Base-by-base conservation (phyloP, 2,797 vertebrate genomes). In the Eulemur coronatus region DNA sequence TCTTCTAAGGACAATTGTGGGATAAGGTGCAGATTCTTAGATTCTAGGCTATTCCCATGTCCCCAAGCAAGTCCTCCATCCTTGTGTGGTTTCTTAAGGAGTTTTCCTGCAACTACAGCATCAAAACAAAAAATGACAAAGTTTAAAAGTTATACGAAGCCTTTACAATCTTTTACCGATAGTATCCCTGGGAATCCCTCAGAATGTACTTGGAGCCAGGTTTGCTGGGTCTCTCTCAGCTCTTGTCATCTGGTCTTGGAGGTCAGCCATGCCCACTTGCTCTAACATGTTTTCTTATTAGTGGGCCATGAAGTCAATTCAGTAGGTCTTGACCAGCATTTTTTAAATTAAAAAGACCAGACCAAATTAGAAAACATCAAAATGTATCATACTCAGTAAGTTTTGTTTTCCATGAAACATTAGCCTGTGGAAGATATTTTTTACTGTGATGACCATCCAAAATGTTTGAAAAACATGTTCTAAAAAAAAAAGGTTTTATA, bases 261-360 rank as follows among this genome's bases (percentile, higher is more conserved):
- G 63, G 70, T 93, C 80, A 96, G 52, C 59, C 84, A 78, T 52
- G 38, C 61, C 48, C 81, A 82, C 87, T 90, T 84, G 43, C 24
- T 81, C 41, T 94, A 55, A 94, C 61, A 67, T 13, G 46, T 73
- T 95, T 95, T 92, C 88, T 96, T 61, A n/a, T 92, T 95, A 88
- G 33, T 94, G 55, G 72, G 43, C 90, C 75, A 65, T 78, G 24
- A 96, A 95, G 65, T 46, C 84, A 89, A 18, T 90, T 95, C 50
- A 80, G 22, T 81, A 93, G 35, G 50, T 90, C 52, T 94, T 88
- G 41, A 81, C n/a, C 76, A 90, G 59, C 18, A 84, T 61, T 88
- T 89, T 65, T 96, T 90, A 52, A 82, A 85, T 94, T 73, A 69
- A 91, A 95, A 94, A 79, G 76, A 92, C 35, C 20, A 73, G 35